Conservation (phyloP, 2,797 vertebrate genomes). For the Tokudaia muenninki region DNA sequence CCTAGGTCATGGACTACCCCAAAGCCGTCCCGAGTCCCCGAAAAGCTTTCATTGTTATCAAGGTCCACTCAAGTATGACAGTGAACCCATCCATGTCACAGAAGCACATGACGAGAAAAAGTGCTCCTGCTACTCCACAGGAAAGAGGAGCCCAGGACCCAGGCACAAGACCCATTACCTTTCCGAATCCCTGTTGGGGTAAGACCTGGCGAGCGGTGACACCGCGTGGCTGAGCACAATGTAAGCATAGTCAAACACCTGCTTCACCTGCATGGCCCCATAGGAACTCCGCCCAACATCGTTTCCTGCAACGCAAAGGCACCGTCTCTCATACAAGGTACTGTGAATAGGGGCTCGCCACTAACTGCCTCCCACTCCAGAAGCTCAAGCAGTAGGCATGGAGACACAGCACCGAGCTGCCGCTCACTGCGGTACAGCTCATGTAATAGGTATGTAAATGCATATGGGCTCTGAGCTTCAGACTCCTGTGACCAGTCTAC, state of each 20-base stretch:
- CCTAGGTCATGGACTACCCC: not conserved
- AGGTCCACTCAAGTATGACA: too few species aligned
- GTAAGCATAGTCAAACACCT: slow-evolving; percentile 99
- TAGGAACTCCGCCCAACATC: slow-evolving; percentile 98
- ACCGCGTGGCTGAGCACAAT: slow-evolving; percentile 97
- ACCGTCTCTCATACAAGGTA: not conserved
- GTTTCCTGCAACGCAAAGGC: slow-evolving; percentile 91
- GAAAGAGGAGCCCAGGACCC: not conserved
- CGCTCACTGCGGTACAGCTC: rapidly evolving
- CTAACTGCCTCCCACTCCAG: not conserved
- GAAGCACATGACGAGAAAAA: not conserved
- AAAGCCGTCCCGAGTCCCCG: not conserved
- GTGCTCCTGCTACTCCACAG: too few species aligned
- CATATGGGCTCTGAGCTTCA: not conserved
- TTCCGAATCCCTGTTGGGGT: slow-evolving; percentile 97
- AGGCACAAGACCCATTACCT: slow-evolving; percentile 88
- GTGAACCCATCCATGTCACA: rapidly evolving
- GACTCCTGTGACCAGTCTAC: not conserved
- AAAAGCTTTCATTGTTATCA: not conserved
- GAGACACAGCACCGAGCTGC: not conserved
- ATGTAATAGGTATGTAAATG: rapidly evolving
- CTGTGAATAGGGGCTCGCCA: not conserved
- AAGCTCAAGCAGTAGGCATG: not conserved
- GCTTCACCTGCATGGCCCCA: slow-evolving; percentile 98
- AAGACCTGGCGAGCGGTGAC: slow-evolving; percentile 95